Conservation (phyloP, 2,888 invertebrate genomes). For the Sisyra nigra region DNA sequence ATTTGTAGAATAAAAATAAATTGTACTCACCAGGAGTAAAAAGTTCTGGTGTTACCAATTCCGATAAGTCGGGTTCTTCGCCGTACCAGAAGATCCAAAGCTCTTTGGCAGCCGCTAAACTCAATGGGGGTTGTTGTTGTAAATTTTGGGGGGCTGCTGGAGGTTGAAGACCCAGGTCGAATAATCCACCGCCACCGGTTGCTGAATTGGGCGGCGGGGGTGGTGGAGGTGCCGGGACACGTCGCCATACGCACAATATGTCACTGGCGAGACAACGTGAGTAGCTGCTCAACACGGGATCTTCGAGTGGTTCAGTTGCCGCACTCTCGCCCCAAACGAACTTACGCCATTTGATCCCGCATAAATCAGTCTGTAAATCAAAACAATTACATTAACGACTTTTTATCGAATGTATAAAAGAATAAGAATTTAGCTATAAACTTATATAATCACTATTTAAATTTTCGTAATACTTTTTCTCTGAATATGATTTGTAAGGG, state of each 20-base stretch:
- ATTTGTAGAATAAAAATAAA: too few relatives aligned
- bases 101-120: constrained; percentile 82
- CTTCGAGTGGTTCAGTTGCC: constrained; percentile 57
- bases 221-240: constrained; percentile 49
- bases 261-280: constrained; percentile 84
- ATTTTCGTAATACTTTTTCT: too few relatives aligned
- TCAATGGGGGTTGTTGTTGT: constrained; percentile 54
- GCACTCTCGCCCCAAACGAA: constrained; percentile 65
- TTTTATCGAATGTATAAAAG: too few relatives aligned
- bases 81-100: constrained; percentile 99
- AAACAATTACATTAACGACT: too few relatives aligned
- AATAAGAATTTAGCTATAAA: too few relatives aligned
- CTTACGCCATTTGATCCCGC: constrained; percentile 99
- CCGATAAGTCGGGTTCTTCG: constrained; percentile 81
- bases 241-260: constrained; percentile 96
- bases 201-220: constrained; percentile 23
- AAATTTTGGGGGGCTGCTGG: constrained; percentile 33
- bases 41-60: constrained; percentile 71
- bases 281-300: constrained; percentile 82
- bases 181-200: constrained; percentile 21
- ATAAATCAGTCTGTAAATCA: constrained; percentile 84
- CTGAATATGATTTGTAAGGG: too few relatives aligned
- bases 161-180: constrained; percentile 25
- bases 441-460: too few relatives aligned
- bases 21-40: constrained; percentile 63